Evolutionary conservation across 2,888 invertebrate genomes (phyloP).

Genomic region (Caradrina clavipalpis): DNA sequence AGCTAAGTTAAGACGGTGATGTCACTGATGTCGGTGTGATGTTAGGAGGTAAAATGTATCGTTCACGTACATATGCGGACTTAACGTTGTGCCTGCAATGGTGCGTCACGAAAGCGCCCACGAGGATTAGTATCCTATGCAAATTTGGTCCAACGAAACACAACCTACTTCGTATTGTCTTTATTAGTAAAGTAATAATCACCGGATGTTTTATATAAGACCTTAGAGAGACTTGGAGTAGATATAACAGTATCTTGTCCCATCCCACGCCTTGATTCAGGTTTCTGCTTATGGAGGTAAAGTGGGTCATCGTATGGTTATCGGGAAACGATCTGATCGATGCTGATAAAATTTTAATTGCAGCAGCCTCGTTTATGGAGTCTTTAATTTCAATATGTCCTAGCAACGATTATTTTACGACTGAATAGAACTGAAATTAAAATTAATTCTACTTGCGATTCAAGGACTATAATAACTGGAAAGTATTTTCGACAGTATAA

Average conservation of each 20-base stretch:
- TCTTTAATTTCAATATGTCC: conserved; percentile 1
- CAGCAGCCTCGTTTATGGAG: not conserved
- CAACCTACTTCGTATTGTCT: conserved; percentile 67
- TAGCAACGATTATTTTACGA: not conserved
- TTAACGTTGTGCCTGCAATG: conserved; percentile 63
- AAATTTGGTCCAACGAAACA: conserved; percentile 70
- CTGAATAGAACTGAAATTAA: not conserved
- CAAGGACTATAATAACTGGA: not conserved
- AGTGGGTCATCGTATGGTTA: conserved; percentile 58
- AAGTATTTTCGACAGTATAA: not conserved
- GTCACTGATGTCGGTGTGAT: conserved; percentile 73
- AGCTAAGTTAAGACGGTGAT: conserved; percentile 81
- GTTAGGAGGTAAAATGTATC: conserved; percentile 77
- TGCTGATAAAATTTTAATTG: conserved; percentile 17
- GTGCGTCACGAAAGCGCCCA: conserved; percentile 80
- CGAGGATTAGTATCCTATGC: conserved; percentile 69
- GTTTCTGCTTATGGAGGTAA: conserved; percentile 47
- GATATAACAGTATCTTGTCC: conserved; percentile 51
- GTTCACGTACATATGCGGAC: conserved; percentile 75
- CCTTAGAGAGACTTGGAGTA: conserved; percentile 61
- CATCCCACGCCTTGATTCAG: conserved; percentile 60
- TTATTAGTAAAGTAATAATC: conserved; percentile 70
- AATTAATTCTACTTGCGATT: not conserved
- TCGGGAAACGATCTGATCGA: conserved; percentile 9
- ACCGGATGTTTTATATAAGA: conserved; percentile 66